Conservation (phyloP, 2,888 invertebrate genomes). For the Polietes domitor region DNA sequence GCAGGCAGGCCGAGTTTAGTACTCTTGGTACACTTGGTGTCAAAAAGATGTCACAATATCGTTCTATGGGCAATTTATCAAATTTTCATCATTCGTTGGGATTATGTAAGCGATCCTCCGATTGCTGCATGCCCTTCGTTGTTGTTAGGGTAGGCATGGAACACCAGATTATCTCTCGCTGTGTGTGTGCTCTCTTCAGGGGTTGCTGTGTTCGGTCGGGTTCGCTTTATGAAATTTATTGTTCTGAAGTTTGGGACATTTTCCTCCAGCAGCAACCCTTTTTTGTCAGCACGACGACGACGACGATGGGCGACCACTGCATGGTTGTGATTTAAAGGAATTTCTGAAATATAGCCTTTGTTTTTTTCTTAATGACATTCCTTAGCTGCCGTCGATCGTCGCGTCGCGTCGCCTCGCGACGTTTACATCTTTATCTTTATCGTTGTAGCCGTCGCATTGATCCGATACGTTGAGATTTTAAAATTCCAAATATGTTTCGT, state of each 20-base stretch:
- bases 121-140: background rate
- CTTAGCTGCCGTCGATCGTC: background rate
- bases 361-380: slow-evolving; percentile 4
- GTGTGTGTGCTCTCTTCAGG: background rate
- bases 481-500: slow-evolving; percentile 30
- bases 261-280: background rate
- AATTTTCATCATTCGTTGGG: background rate
- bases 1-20: too few species aligned
- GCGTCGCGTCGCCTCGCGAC: background rate
- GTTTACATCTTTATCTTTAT: slow-evolving; percentile 6
- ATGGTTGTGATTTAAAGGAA: background rate
- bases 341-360: background rate
- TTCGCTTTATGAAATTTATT: slow-evolving; percentile 6
- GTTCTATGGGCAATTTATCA: background rate
- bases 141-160: background rate
- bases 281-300: background rate
- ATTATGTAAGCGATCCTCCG: background rate
- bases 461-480: slow-evolving; percentile 18
- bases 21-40: slow-evolving; percentile 56
- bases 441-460: background rate
- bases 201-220: background rate
- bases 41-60: slow-evolving; percentile 49
- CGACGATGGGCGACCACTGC: background rate
- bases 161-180: too few species aligned
- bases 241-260: background rate